Base-by-base conservation (phyloP, 1,140 invertebrate genomes). In the Drosophila ambigua region DNA sequence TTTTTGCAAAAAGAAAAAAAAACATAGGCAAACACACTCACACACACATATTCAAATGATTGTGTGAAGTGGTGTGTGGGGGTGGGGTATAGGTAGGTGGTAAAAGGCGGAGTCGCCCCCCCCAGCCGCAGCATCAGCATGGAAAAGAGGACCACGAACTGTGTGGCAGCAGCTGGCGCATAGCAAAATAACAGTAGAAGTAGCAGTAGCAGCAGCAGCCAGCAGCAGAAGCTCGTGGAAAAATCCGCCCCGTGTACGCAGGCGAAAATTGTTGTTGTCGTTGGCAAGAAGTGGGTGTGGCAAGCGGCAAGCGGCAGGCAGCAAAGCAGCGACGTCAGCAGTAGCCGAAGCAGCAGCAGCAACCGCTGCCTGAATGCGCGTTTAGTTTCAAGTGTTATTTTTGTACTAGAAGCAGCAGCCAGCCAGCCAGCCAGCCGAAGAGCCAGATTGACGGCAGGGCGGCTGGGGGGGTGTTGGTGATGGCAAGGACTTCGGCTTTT, bases 311-410 rank as follows among this genome's bases (percentile, higher is more conserved):
- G 57, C 72, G 65, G 43, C 44, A 26, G 35, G 41, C 69, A 77
- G 57, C 49, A 50, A 44, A 43, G 62, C 46, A 58, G 49, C 48
- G 55, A 51, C 62, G 52, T 43, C 51, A 51, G 39, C 28, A 26
- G 24, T 53, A 44, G 53, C 55, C 39, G 55, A 51, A 26, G 46
- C 48, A 54, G 66, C 57, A 23, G 59, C 59, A 55, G 59, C 69
- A 49, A 50, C 62, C 72, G 81, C 65, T 54, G 77, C 69, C 73
- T 87, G 82, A 85, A 85, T 85, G 82, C 82, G 82, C 82, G 82
- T 85, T 85, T 85, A 85, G 82, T 85, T 85, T 85, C 82, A 85
- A 85, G 82, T 85, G 82, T 85, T 85, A 85, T 85, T 85, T 85
- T 85, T 85, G 82, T 85, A 72, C 82, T 87, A 81, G 78, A 87